phyloP scores from a whole-genome alignment of 2,113 vertebrate genomes.

The Cryptotis parvus region DNA sequence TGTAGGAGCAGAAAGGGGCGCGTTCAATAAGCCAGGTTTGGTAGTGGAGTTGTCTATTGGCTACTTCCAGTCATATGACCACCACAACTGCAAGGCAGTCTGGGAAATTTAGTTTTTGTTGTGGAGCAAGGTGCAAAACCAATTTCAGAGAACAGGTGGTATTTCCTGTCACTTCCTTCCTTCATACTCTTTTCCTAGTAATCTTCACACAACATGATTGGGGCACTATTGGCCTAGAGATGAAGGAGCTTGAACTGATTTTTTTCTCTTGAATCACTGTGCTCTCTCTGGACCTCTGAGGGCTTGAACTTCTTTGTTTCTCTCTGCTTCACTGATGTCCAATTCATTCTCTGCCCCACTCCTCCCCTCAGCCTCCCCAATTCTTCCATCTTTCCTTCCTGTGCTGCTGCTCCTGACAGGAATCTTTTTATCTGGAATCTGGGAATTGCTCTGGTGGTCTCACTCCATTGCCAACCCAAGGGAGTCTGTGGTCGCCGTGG shows the following conservation, averaged over 20 bases:
- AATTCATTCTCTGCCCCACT: too few species aligned
- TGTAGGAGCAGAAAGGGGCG: too few species aligned
- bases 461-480: slow-evolving; percentile 32
- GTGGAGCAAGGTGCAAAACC: neutral
- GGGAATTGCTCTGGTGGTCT: slow-evolving; percentile 60
- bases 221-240: neutral
- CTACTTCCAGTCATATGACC: neutral
- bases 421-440: too few species aligned
- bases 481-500: slow-evolving; percentile 55
- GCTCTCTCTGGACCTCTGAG: neutral
- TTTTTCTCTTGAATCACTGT: neutral
- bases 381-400: neutral
- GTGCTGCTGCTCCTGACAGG: too few species aligned
- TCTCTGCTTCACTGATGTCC: neutral
- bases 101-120: neutral
- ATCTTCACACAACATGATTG: neutral
- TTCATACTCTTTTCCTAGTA: neutral
- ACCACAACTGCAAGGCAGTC: neutral
- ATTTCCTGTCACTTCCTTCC: neutral
- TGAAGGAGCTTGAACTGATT: neutral
- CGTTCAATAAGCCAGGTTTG: neutral
- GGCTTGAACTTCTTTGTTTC: accelerated
- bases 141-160: neutral
- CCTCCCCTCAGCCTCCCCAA: too few species aligned
- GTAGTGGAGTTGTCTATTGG: neutral